Percentiles rank a stretch among this genome's conserved stretches.
These are phyloP conservation scores for Drosophila mimetica DNA, from an alignment of 2,888 invertebrate species.

Conservation along the genomic window DNA sequence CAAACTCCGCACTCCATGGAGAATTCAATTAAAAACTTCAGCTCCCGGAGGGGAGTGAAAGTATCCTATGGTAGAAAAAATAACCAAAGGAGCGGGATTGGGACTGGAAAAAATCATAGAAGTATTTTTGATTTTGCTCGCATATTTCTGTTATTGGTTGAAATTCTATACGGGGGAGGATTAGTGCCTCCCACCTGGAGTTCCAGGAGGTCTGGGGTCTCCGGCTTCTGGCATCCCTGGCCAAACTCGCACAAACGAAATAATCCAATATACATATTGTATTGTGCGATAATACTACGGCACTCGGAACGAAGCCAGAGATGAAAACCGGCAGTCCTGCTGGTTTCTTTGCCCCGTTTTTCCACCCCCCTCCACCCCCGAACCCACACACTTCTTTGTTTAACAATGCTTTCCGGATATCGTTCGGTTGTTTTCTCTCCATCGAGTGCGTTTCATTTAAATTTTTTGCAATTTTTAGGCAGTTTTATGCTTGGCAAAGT, in stretches of 20 bases:
- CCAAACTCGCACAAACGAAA: slow-evolving; percentile 65
- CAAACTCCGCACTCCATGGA: slow-evolving; percentile 29
- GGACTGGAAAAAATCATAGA: slow-evolving; percentile 39
- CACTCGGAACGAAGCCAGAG: slow-evolving; percentile 11
- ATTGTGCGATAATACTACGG: slow-evolving; percentile 73
- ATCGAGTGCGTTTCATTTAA: slow-evolving; percentile 70
- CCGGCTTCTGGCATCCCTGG: slow-evolving; percentile 15
- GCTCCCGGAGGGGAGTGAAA: slow-evolving; percentile 8
- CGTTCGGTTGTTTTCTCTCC: slow-evolving; percentile 29
- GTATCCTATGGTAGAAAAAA: not conserved
- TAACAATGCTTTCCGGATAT: slow-evolving; percentile 31
- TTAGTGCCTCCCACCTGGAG: slow-evolving; percentile 29
- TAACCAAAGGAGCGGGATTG: too few species aligned
- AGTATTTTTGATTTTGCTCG: slow-evolving; percentile 49
- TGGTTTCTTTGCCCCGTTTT: slow-evolving; percentile 5
- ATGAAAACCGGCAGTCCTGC: slow-evolving; percentile 22
- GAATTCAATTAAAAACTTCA: slow-evolving; percentile 61
- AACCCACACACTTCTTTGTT: slow-evolving; percentile 42
- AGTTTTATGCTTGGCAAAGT: slow-evolving; percentile 69
- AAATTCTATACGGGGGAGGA: slow-evolving; percentile 40
- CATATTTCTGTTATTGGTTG: slow-evolving; percentile 43
- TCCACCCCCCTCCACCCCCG: slow-evolving; percentile 7
- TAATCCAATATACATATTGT: slow-evolving; percentile 80
- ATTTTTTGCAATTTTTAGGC: slow-evolving; percentile 76
- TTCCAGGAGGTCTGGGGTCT: slow-evolving; percentile 7